Evolutionary conservation across 2,888 invertebrate genomes (phyloP).

Genomic region (Netelia melanura): DNA sequence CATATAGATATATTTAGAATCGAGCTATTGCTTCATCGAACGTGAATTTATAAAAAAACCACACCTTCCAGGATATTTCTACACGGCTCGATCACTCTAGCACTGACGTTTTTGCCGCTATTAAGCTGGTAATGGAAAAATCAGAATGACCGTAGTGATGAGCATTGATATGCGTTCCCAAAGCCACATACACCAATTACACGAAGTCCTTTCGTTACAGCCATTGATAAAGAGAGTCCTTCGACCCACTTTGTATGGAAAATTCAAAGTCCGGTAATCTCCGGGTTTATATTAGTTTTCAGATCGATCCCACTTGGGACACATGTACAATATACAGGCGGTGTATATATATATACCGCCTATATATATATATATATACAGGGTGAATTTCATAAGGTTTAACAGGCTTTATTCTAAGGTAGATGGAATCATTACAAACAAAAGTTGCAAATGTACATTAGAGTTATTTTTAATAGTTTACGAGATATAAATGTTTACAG

Average conservation of each 20-base stretch:
- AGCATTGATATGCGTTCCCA: background rate
- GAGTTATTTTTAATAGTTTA: too few relatives aligned
- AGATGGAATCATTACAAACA: too few relatives aligned
- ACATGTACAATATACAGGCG: background rate
- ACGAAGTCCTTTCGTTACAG: background rate
- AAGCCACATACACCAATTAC: background rate
- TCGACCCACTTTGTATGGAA: conserved; percentile 2
- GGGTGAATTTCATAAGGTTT: too few relatives aligned
- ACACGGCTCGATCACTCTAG: background rate
- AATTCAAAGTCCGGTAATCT: conserved; percentile 3
- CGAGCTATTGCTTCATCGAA: too few relatives aligned
- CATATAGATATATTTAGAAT: too few relatives aligned
- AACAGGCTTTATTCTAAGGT: too few relatives aligned
- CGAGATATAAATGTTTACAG: too few relatives aligned
- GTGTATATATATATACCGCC: background rate
- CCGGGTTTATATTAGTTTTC: conserved; percentile 29
- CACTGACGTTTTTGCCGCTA: conserved; percentile 13
- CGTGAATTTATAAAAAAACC: too few relatives aligned
- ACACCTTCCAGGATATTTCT: background rate
- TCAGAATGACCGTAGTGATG: conserved; percentile 19
- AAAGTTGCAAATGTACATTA: too few relatives aligned
- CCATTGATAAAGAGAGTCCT: background rate
- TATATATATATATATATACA: too few relatives aligned
- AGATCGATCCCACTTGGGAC: conserved; percentile 1
- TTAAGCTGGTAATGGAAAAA: conserved; percentile 2